Percentiles rank a stretch among this genome's conserved stretches.
phyloP scores from a whole-genome alignment of 2,113 vertebrate species.

The Sinocyclocheilus anshuiensis region DNA sequence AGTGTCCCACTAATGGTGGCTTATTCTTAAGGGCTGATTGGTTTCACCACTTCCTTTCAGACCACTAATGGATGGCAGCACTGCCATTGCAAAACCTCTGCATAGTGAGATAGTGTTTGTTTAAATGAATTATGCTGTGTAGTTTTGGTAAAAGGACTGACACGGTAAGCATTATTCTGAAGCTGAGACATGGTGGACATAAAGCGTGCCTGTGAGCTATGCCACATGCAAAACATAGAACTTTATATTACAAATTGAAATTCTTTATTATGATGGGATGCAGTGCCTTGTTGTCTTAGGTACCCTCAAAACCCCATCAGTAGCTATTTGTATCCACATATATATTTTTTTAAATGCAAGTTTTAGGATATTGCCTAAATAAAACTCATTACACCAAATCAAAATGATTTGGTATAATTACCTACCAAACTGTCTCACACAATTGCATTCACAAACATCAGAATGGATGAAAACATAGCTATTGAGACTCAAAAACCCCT shows the following conservation, averaged over 20 bases:
- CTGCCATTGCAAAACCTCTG: neutral
- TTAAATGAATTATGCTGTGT: neutral
- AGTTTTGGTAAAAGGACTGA: neutral
- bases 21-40: neutral
- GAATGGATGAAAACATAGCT: neutral
- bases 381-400: too few relatives aligned
- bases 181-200: neutral
- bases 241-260: neutral
- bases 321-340: too few relatives aligned
- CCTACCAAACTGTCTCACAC: neutral
- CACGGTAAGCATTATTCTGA: neutral
- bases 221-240: neutral
- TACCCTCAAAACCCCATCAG: too few relatives aligned
- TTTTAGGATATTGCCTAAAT: too few relatives aligned
- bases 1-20: neutral
- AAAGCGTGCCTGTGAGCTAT: neutral
- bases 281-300: too few relatives aligned
- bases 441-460: neutral
- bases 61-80: constrained; percentile 8
- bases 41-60: constrained; percentile 24
- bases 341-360: too few relatives aligned
- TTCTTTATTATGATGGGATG: neutral
- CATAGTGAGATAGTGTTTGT: neutral
- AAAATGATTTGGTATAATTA: neutral
- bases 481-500: too few relatives aligned